Conservation (phyloP, 1,140 invertebrate species). For the Aradophagus sp. region DNA sequence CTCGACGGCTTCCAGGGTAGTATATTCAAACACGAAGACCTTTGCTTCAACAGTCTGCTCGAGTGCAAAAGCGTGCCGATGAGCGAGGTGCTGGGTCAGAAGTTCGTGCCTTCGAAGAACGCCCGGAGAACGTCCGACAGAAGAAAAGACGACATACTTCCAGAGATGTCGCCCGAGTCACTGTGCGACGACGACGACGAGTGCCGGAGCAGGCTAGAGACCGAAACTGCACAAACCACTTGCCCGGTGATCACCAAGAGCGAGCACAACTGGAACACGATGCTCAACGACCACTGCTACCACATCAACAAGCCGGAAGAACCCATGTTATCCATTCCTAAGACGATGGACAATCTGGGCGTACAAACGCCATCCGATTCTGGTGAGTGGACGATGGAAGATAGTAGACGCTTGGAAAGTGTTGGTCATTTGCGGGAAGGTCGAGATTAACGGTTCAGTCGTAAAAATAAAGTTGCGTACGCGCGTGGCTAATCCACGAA, state of each 20-base stretch:
- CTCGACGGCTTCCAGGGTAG: conserved; percentile 50
- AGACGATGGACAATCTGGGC: conserved; percentile 77
- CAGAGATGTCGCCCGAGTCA: conserved; percentile 6
- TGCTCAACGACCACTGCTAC: conserved; percentile 82
- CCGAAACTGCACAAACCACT: conserved; percentile 7
- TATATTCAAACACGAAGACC: conserved; percentile 67
- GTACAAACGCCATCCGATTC: conserved; percentile 90
- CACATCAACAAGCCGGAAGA: conserved; percentile 75
- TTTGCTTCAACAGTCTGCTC: conserved; percentile 63
- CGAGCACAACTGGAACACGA: conserved; percentile 60
- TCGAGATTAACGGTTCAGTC: too few relatives aligned
- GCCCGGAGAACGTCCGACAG: conserved; percentile 41
- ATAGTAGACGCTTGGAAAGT: too few relatives aligned
- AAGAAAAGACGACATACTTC: conserved; percentile 49
- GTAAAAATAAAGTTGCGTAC: too few relatives aligned
- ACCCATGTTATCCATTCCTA: background rate
- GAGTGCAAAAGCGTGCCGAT: conserved; percentile 59
- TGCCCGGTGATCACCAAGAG: conserved; percentile 51
- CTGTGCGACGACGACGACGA: conserved; percentile 5
- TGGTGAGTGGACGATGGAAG: conserved; percentile 81
- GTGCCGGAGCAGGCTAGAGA: background rate
- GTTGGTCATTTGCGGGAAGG: too few relatives aligned
- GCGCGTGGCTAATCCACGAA: too few relatives aligned
- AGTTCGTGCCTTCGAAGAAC: conserved; percentile 36
- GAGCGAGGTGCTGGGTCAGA: conserved; percentile 65